These are phyloP conservation scores for Disparrhopalites patrizii DNA, from an alignment of 2,888 invertebrate genomes.

Conservation along the genomic window DNA sequence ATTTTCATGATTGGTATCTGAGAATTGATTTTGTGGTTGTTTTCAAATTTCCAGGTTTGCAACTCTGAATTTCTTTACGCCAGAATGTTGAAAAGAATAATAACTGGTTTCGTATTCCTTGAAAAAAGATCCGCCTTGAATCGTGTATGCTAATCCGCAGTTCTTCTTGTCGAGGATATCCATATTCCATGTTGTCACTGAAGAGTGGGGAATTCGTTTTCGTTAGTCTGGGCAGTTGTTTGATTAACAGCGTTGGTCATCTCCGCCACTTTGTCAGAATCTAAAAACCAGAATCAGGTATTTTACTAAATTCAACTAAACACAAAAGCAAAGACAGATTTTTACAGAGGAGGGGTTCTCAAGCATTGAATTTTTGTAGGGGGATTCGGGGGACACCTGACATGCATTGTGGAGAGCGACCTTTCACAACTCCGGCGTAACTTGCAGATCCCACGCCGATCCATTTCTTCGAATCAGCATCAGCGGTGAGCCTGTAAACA, in stretches of 20 bases:
- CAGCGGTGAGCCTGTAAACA: conserved; percentile 40
- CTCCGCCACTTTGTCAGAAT: conserved; percentile 47
- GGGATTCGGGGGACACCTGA: conserved; percentile 62
- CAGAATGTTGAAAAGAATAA: too few species aligned
- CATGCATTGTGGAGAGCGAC: conserved; percentile 74
- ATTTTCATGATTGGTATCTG: conserved; percentile 5
- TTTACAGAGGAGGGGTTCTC: neutral
- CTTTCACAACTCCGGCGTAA: conserved; percentile 87
- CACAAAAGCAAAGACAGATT: neutral
- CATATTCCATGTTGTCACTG: neutral
- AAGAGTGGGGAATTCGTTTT: conserved; percentile 35
- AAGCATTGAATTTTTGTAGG: conserved; percentile 14
- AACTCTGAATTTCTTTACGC: neutral
- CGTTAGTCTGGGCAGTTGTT: conserved; percentile 24
- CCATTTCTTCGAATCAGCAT: conserved; percentile 39
- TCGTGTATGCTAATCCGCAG: neutral
- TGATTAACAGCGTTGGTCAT: conserved; percentile 44
- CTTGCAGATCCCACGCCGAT: conserved; percentile 52
- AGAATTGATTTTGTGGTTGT: neutral
- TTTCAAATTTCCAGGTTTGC: neutral
- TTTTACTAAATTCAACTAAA: neutral
- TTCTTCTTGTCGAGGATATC: neutral
- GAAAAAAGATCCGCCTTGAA: neutral
- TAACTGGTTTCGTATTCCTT: too few species aligned
- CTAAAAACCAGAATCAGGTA: conserved; percentile 32